Percentiles rank a stretch among this genome's conserved stretches.
These are phyloP conservation scores for Oceanites oceanicus DNA, from an alignment of 2,113 vertebrate species.

Conservation along the genomic window DNA sequence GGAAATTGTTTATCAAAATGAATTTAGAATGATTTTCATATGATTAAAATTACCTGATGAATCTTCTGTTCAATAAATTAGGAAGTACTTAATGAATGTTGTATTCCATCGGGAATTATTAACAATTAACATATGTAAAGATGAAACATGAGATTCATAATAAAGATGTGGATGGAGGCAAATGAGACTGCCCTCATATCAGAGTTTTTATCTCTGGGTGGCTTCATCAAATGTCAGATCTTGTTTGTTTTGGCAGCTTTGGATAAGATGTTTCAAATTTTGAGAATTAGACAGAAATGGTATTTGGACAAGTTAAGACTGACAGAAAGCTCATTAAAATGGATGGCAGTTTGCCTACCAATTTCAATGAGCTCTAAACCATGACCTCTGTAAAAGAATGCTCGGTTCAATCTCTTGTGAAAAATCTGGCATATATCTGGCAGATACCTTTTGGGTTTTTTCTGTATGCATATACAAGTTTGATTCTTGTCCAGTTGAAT, in stretches of 20 bases:
- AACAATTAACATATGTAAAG: neutral
- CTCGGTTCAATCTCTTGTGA: neutral
- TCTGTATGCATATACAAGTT: fast-evolving
- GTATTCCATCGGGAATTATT: neutral
- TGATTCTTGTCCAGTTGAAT: neutral
- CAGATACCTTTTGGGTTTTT: neutral
- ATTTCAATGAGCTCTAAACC: neutral
- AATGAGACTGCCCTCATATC: neutral
- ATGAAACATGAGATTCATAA: neutral
- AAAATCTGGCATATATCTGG: neutral
- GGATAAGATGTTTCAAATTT: neutral
- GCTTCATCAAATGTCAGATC: neutral
- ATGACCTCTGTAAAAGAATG: neutral
- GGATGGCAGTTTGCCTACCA: neutral
- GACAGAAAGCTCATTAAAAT: neutral
- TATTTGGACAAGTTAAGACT: neutral
- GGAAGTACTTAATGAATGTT: constrained; percentile 39
- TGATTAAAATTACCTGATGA: constrained; percentile 58
- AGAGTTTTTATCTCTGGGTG: neutral
- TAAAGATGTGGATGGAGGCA: neutral
- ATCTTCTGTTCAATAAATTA: neutral
- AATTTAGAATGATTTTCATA: neutral
- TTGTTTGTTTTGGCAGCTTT: constrained; percentile 31
- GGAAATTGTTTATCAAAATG: constrained; percentile 40
- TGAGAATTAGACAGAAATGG: neutral